Evolutionary conservation across 2,113 vertebrate species (phyloP), one percentile per base, ranked within the genome.

Genomic region (Malaclemys terrapin): DNA sequence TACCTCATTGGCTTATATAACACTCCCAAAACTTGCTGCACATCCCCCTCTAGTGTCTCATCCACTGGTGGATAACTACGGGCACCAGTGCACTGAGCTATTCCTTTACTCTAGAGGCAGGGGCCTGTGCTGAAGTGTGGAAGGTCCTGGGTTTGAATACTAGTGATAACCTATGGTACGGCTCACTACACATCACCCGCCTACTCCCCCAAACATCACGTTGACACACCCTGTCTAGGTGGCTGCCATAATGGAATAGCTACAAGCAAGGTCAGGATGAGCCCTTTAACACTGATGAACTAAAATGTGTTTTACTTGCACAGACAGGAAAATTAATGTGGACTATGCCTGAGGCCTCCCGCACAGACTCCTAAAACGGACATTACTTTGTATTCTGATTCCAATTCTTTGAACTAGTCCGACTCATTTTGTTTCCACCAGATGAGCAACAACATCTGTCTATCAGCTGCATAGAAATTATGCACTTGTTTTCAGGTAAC

Each of bases 261-360:
- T 82, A 7, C 38, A 57, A 75, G 13, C 29, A 72, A 19, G 85
- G 62, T 84, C 53, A 62, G 42, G 54, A 75, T 38, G 4, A 93
- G 29, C 31, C 35, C 52, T 96, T 94, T 52, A 85, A 13, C 81
- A 87, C 16, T 81, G 89, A 96, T 94, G 90, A 49, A 91, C 12
- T 85, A 91, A 94, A 93, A 92, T 59, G 59, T 5, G 89, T 94
- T 85, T 82, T n/a, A 86, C 49, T 94, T 16, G 8, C 47, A 31
- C 20, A 90, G 20, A 91, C 85, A 93, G 57, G 89, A 89, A 69
- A 95, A 97, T 94, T 87, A 94, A n/a, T 45, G 59, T 29, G 59
- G 49, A 76, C 81, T 62, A 90, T 42, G 87, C 90, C 47, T 0
- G 2, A 88, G 22, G 24, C 81, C 27, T 84, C 88, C 53, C 62